Evolutionary conservation across 2,888 invertebrate genomes (phyloP).

Genomic region (Ypsolopha sequella): DNA sequence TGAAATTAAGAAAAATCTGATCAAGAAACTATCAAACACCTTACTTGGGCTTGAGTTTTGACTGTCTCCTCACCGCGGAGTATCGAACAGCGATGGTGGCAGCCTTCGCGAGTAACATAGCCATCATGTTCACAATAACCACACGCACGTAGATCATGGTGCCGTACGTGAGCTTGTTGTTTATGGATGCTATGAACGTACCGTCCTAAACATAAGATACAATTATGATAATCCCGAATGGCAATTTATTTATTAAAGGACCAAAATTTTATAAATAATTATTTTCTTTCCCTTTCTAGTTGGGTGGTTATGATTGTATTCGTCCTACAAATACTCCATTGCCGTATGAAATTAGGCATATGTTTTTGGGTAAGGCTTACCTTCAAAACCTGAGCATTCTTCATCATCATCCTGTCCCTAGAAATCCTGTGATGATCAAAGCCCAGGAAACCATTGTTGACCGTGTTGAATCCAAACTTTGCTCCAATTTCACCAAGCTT

Average conservation of each 20-base stretch:
- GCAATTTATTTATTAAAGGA: too few species aligned
- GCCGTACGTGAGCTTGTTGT: slow-evolving; percentile 87
- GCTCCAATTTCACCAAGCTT: slow-evolving; percentile 95
- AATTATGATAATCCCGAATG: not conserved
- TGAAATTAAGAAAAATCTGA: too few species aligned
- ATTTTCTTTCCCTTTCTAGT: too few species aligned
- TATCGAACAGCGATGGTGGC: slow-evolving; percentile 91
- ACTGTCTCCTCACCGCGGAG: slow-evolving; percentile 90
- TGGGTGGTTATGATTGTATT: too few species aligned
- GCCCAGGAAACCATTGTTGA: slow-evolving; percentile 93
- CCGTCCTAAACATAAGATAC: slow-evolving; percentile 74
- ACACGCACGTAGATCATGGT: slow-evolving; percentile 94
- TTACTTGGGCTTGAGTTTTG: slow-evolving; percentile 83
- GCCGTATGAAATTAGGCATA: too few species aligned
- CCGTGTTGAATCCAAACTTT: slow-evolving; percentile 89
- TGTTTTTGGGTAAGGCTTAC: slow-evolving; percentile 23
- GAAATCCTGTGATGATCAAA: slow-evolving; percentile 90
- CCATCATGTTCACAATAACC: slow-evolving; percentile 79
- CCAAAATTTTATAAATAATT: too few species aligned
- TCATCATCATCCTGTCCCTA: slow-evolving; percentile 91
- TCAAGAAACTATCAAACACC: slow-evolving; percentile 14
- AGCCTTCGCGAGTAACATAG: slow-evolving; percentile 79
- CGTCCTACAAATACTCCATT: too few species aligned
- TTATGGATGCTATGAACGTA: slow-evolving; percentile 82
- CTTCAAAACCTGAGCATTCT: slow-evolving; percentile 83